phyloP scores from a whole-genome alignment of 2,113 vertebrate species.

The Casuarius casuarius region DNA sequence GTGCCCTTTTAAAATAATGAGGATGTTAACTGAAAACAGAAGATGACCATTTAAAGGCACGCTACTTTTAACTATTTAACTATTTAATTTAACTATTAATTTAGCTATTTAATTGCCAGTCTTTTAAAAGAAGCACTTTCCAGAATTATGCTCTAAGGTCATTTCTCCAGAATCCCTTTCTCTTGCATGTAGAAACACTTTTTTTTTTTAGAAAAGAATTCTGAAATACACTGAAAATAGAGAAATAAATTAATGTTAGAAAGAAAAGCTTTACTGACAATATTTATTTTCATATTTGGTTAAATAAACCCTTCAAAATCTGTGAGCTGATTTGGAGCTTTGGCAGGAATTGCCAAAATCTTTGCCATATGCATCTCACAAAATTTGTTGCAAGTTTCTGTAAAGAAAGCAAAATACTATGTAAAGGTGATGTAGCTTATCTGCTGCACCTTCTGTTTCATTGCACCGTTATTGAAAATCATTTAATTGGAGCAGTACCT shows the following conservation, averaged over 20 bases:
- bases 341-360: background rate
- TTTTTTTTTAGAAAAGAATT: background rate
- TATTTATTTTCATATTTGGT: background rate
- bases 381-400: background rate
- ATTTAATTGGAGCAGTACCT: conserved; percentile 60
- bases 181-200: background rate
- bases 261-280: background rate
- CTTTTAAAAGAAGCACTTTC: background rate
- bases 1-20: background rate
- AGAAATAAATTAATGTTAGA: background rate
- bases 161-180: background rate
- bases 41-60: background rate
- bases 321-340: background rate
- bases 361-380: background rate
- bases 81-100: no score
- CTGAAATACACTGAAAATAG: background rate
- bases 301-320: background rate
- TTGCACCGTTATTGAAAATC: background rate
- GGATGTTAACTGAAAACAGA: background rate
- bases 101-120: background rate
- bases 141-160: background rate
- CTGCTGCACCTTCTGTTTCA: conserved; percentile 48
- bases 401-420: background rate
- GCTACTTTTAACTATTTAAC: no score
- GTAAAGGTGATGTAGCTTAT: conserved; percentile 12